phyloP scores from a whole-genome alignment of 1,140 invertebrate species.

The Scaptomyza montana region DNA sequence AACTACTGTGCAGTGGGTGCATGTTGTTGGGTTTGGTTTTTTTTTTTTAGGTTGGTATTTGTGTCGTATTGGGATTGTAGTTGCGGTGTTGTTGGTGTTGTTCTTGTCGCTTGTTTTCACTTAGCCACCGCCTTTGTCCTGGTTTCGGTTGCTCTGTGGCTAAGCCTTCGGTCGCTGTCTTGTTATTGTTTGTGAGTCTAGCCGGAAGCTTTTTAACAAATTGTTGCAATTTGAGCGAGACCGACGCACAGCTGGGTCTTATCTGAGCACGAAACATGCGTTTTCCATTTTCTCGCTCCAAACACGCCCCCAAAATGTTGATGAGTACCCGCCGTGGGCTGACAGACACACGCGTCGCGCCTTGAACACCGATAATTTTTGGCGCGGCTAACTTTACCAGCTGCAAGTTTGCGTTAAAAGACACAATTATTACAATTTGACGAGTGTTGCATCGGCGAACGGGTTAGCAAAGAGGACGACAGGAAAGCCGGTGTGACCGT shows the following conservation, averaged over 20 bases:
- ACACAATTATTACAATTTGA: slow-evolving; percentile 36
- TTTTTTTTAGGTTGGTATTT: slow-evolving; percentile 27
- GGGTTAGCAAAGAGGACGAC: slow-evolving; percentile 42
- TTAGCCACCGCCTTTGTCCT: slow-evolving; percentile 42
- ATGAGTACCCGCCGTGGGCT: slow-evolving; percentile 28
- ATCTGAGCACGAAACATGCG: slow-evolving; percentile 70
- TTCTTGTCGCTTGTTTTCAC: slow-evolving; percentile 10
- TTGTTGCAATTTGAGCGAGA: slow-evolving; percentile 55
- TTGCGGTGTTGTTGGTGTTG: slow-evolving; percentile 12
- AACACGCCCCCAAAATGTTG: slow-evolving; percentile 44
- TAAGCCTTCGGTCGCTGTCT: slow-evolving; percentile 7
- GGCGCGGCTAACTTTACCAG: slow-evolving; percentile 20
- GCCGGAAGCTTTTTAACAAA: slow-evolving; percentile 37
- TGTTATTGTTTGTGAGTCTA: slow-evolving; percentile 19
- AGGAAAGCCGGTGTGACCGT: slow-evolving; percentile 24
- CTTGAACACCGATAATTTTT: slow-evolving; percentile 14
- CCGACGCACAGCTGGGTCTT: slow-evolving; percentile 63
- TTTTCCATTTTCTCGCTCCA: slow-evolving; percentile 72
- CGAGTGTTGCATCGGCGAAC: slow-evolving; percentile 53
- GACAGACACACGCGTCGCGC: slow-evolving; percentile 46
- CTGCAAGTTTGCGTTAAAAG: slow-evolving; percentile 25
- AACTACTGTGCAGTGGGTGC: slow-evolving; percentile 80
- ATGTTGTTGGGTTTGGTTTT: slow-evolving; percentile 56
- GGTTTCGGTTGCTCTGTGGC: slow-evolving; percentile 18
- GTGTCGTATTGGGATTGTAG: slow-evolving; percentile 10